These are phyloP conservation scores for Pterostichus madidus DNA, from an alignment of 2,888 invertebrate genomes.

Conservation along the genomic window DNA sequence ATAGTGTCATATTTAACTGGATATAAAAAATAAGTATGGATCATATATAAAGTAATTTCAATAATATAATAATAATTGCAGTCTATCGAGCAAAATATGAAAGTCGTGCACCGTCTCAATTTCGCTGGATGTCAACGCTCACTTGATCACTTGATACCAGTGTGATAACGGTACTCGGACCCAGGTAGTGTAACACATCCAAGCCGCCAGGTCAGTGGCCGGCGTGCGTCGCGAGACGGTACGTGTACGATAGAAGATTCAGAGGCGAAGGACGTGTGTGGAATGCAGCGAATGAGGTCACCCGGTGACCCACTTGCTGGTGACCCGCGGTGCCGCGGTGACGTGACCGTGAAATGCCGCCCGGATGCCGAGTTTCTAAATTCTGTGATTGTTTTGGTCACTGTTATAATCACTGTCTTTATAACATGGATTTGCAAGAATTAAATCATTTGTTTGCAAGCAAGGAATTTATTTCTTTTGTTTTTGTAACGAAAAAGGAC, in stretches of 20 bases:
- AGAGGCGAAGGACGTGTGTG: slow-evolving; percentile 35
- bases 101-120: neutral
- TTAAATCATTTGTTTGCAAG: no score
- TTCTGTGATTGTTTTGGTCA: neutral
- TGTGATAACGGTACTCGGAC: slow-evolving; percentile 20
- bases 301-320: slow-evolving; percentile 76
- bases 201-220: slow-evolving; percentile 44
- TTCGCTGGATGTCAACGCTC: slow-evolving; percentile 5
- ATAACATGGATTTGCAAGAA: no score
- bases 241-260: slow-evolving; percentile 11
- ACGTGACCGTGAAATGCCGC: slow-evolving; percentile 30
- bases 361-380: slow-evolving; percentile 20
- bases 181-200: neutral
- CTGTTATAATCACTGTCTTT: neutral
- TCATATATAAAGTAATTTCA: no score
- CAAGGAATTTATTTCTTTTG: no score
- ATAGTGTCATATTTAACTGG: no score
- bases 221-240: slow-evolving; percentile 21
- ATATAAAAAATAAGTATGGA: no score
- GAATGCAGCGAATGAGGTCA: slow-evolving; percentile 74
- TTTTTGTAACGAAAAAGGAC: no score
- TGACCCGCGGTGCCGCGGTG: slow-evolving; percentile 34
- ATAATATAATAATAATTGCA: no score
- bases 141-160: slow-evolving; percentile 14
- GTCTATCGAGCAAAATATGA: neutral